Evolutionary conservation across 2,113 vertebrate genomes (phyloP).

Genomic region (Genyomyrus donnyi): DNA sequence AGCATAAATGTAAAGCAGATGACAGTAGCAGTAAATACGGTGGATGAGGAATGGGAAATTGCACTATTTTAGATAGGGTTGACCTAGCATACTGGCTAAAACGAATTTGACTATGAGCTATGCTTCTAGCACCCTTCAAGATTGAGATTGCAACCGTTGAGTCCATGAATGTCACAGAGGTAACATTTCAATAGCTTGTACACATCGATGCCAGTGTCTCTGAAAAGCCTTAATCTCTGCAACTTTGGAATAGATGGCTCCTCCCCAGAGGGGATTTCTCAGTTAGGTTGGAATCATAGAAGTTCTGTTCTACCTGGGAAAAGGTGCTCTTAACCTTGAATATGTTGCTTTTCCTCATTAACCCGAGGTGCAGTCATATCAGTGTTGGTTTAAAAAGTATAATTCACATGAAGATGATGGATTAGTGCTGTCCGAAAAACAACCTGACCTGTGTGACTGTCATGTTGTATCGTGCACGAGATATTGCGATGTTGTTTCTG

Average conservation of each 20-base stretch:
- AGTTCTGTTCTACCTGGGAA: background rate
- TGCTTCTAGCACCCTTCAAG: background rate
- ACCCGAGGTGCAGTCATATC: background rate
- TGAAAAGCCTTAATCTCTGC: slow-evolving; percentile 16
- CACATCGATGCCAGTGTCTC: slow-evolving; percentile 1
- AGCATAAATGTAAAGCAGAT: slow-evolving; percentile 29
- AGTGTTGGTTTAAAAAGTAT: background rate
- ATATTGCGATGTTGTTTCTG: slow-evolving; percentile 24
- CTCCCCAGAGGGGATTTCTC: background rate
- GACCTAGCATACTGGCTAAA: background rate
- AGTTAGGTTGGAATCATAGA: background rate
- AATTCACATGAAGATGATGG: background rate
- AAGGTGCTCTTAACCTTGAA: background rate
- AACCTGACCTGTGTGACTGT: background rate
- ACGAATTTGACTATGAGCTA: background rate
- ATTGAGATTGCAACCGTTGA: background rate
- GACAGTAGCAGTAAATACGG: slow-evolving; percentile 30
- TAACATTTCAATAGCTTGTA: background rate
- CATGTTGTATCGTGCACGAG: background rate
- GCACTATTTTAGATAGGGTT: slow-evolving; percentile 48
- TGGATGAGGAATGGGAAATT: slow-evolving; percentile 57
- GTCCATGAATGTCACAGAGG: background rate
- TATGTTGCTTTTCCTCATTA: background rate
- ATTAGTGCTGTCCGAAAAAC: background rate
- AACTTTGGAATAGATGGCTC: background rate